Evolutionary conservation across 2,888 invertebrate genomes (phyloP).

Genomic region (Drosophila quinaria): DNA sequence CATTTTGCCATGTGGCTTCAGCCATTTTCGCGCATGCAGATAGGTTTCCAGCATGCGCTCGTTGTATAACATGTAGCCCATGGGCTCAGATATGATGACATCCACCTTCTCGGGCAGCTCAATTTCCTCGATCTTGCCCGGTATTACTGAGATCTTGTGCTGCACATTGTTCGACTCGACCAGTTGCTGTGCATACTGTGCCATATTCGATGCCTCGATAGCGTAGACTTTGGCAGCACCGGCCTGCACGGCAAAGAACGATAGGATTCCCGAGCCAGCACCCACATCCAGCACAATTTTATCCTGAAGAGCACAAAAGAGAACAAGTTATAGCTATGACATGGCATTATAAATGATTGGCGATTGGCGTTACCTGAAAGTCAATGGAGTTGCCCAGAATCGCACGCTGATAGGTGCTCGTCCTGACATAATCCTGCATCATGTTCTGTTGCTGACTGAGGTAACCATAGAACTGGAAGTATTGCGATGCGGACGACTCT

Average conservation of each 20-base stretch:
- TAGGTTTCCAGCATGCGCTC: constrained; percentile 99
- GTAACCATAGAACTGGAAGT: constrained; percentile 99
- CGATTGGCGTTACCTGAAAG: constrained; percentile 88
- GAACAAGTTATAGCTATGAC: not conserved
- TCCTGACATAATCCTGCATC: constrained; percentile 99
- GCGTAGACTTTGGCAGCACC: constrained; percentile 98
- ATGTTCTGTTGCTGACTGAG: constrained; percentile 99
- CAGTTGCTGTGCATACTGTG: constrained; percentile 96
- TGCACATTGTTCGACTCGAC: constrained; percentile 95
- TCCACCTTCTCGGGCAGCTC: constrained; percentile 98
- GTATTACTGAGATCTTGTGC: constrained; percentile 95
- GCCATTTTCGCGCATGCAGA: constrained; percentile 99
- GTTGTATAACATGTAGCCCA: constrained; percentile 99
- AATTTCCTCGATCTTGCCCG: constrained; percentile 99
- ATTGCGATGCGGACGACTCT: constrained; percentile 99
- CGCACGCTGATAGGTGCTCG: constrained; percentile 99
- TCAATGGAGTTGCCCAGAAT: constrained; percentile 97
- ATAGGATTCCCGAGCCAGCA: constrained; percentile 98
- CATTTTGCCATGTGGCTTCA: constrained; percentile 97
- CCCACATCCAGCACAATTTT: constrained; percentile 99
- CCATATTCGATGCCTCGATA: constrained; percentile 99
- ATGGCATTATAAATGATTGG: no score
- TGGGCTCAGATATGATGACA: constrained; percentile 99
- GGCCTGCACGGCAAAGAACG: constrained; percentile 99
- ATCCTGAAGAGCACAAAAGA: constrained; percentile 86